A percentile compares a stretch with the other conserved stretches of the same genome.
Evolutionary conservation across 2,797 vertebrate species (phyloP).

Genomic region (Denticeps clupeoides): DNA sequence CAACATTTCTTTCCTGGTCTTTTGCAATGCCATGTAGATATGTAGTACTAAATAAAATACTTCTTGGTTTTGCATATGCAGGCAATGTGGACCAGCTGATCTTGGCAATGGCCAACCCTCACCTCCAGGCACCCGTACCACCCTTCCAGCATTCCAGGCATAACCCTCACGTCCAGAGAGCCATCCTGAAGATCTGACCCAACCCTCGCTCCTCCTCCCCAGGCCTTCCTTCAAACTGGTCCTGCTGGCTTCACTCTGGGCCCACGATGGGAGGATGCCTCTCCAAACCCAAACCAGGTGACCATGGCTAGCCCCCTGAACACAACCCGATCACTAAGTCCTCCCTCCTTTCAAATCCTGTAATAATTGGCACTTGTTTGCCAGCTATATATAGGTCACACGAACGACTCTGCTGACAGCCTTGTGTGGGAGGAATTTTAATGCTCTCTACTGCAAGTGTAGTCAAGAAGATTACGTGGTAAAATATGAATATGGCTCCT

Average conservation of each 20-base stretch:
- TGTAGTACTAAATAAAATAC: too few relatives aligned
- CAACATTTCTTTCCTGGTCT: too few relatives aligned
- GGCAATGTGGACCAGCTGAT: conserved; percentile 53
- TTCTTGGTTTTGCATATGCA: conserved; percentile 20
- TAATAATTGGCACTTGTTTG: conserved; percentile 31
- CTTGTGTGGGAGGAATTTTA: conserved; percentile 49
- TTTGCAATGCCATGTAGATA: too few relatives aligned
- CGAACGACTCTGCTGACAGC: conserved; percentile 27
- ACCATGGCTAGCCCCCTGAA: conserved; percentile 9
- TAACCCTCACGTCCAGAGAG: conserved; percentile 38
- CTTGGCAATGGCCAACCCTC: conserved; percentile 53
- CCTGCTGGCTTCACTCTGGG: conserved; percentile 39
- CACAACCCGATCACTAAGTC: background rate
- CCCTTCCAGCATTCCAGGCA: conserved; percentile 34
- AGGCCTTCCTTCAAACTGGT: conserved; percentile 38
- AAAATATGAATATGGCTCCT: conserved; percentile 31
- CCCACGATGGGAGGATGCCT: conserved; percentile 86
- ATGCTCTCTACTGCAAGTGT: conserved; percentile 44
- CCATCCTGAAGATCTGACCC: conserved; percentile 43
- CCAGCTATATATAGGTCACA: conserved; percentile 34
- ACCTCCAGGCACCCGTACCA: conserved; percentile 45
- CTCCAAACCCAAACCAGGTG: conserved; percentile 92
- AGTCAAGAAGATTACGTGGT: conserved; percentile 45
- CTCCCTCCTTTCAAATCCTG: conserved; percentile 29
- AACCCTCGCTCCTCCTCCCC: conserved; percentile 29